phyloP scores from a whole-genome alignment of 1,140 invertebrate genomes.

The Conus betulinus region DNA sequence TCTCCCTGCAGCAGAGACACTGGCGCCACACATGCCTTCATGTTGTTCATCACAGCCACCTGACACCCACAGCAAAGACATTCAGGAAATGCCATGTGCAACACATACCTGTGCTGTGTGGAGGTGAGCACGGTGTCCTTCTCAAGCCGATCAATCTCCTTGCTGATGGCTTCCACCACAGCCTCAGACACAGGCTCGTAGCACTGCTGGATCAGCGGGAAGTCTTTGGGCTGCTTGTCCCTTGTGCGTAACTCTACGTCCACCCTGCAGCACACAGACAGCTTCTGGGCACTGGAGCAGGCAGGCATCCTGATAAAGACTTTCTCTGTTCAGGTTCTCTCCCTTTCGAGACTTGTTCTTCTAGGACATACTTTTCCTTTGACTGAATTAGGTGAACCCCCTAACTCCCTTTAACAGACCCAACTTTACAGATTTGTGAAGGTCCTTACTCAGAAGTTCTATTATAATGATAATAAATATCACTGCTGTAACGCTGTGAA shows the following conservation, averaged over 20 bases:
- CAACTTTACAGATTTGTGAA: no score
- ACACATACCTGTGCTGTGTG: conserved; percentile 75
- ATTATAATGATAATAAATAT: no score
- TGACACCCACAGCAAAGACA: no score
- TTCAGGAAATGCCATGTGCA: no score
- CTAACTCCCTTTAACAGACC: no score
- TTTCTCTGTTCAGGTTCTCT: background rate
- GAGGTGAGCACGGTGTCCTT: conserved; percentile 81
- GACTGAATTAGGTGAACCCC: background rate
- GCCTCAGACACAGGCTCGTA: conserved; percentile 49
- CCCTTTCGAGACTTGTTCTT: background rate
- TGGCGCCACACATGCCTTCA: no score
- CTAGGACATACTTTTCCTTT: background rate
- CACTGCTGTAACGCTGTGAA: no score
- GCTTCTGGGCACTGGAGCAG: conserved; percentile 5
- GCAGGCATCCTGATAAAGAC: conserved; percentile 23
- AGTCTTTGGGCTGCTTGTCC: conserved; percentile 38
- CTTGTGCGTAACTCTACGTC: conserved; percentile 13
- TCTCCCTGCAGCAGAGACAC: no score
- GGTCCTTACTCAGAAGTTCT: no score
- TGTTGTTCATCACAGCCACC: no score
- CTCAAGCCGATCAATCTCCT: conserved; percentile 80
- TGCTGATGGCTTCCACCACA: conserved; percentile 73
- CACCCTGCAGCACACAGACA: background rate
- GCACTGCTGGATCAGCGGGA: conserved; percentile 48